Percentiles rank a stretch among this genome's conserved stretches.
These are phyloP conservation scores for Penaeus japonicus DNA, from an alignment of 1,140 invertebrate genomes.

Conservation along the genomic window DNA sequence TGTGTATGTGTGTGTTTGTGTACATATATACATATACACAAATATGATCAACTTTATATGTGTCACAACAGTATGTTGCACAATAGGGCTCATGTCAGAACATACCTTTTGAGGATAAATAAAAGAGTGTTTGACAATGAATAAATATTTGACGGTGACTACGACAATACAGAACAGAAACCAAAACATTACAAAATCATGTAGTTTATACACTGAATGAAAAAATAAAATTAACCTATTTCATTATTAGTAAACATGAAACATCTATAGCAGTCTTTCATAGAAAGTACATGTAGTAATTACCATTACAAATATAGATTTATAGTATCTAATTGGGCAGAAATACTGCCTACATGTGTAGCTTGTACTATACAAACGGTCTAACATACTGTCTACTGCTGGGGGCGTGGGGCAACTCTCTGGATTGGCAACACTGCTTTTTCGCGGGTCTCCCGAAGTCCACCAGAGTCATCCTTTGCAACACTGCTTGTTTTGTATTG, in stretches of 20 bases:
- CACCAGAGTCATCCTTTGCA: no score
- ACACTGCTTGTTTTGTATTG: no score
- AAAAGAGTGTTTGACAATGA: background rate
- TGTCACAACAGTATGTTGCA: background rate
- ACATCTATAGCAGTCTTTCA: constrained; percentile 40
- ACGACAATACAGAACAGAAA: constrained; percentile 13
- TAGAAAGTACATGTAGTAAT: constrained; percentile 52
- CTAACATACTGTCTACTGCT: constrained; percentile 34
- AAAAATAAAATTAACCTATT: constrained; percentile 25
- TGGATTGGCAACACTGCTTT: background rate
- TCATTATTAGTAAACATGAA: constrained; percentile 23
- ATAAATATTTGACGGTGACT: constrained; percentile 14
- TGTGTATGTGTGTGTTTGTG: no score
- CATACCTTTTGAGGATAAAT: background rate
- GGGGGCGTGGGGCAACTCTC: background rate
- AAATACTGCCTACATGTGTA: constrained; percentile 48
- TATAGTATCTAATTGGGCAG: constrained; percentile 33
- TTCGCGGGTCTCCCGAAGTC: background rate
- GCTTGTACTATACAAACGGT: constrained; percentile 53
- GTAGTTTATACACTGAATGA: background rate
- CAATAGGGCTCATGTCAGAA: background rate
- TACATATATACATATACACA: background rate
- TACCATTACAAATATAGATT: constrained; percentile 35
- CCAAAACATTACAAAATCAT: background rate
- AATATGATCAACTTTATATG: background rate